Evolutionary conservation across 2,888 invertebrate species (phyloP).

Genomic region (Philhelius pedissequus): DNA sequence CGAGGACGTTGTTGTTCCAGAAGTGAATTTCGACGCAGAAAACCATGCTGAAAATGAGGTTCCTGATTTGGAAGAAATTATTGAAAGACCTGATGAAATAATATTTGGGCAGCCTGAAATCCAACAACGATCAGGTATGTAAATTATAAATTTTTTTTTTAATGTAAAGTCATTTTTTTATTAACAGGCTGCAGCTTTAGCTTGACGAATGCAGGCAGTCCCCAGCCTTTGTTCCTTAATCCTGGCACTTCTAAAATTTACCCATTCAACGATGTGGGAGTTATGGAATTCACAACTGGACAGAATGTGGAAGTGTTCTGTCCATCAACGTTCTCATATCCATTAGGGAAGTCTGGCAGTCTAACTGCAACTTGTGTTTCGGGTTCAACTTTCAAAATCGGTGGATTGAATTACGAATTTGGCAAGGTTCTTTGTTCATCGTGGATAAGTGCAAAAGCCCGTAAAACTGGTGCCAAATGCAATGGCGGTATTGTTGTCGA

Average conservation of each 20-base stretch:
- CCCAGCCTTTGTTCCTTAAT: constrained; percentile 82
- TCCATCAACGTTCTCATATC: constrained; percentile 68
- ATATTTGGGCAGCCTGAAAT: neutral
- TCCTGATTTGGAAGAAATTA: constrained; percentile 8
- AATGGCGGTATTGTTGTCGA: constrained; percentile 69
- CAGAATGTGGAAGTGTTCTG: constrained; percentile 75
- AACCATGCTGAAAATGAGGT: neutral
- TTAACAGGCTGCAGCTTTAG: constrained; percentile 33
- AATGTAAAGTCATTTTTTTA: neutral
- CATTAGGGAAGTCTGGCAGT: constrained; percentile 56
- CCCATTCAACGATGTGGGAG: constrained; percentile 73
- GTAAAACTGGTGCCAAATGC: constrained; percentile 72
- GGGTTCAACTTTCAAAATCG: constrained; percentile 71
- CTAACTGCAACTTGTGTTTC: constrained; percentile 71
- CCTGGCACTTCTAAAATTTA: constrained; percentile 74
- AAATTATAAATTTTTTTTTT: neutral
- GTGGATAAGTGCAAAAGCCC: constrained; percentile 73
- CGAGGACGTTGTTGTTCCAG: neutral
- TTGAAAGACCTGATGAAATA: constrained; percentile 7
- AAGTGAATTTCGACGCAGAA: neutral
- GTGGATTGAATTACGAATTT: constrained; percentile 71
- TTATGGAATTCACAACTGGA: constrained; percentile 72
- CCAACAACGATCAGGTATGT: neutral
- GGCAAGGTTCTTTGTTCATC: constrained; percentile 73
- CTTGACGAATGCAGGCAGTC: constrained; percentile 76